A percentile compares a stretch with the other conserved stretches of the same genome.
These are phyloP conservation scores for Rhizoglyphus robini DNA, from an alignment of 1,140 invertebrate genomes.

Conservation along the genomic window DNA sequence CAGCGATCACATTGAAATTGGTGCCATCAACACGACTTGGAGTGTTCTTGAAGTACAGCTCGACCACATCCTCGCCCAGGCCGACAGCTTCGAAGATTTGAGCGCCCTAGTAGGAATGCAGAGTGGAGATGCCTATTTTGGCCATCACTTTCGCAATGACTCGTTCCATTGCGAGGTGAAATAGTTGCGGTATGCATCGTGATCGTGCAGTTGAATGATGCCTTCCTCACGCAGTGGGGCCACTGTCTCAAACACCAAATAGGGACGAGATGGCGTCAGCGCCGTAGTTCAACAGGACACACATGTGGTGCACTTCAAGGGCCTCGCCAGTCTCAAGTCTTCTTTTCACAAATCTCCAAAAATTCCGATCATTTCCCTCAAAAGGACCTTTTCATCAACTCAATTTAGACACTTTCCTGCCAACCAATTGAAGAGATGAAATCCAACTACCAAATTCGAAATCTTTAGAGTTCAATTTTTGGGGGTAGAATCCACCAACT, in stretches of 20 bases:
- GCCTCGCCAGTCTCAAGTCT: constrained; percentile 85
- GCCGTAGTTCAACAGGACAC: constrained; percentile 86
- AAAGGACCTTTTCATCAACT: too few relatives aligned
- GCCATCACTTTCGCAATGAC: constrained; percentile 80
- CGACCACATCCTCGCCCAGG: constrained; percentile 73
- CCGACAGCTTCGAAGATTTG: constrained; percentile 99
- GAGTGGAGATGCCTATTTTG: constrained; percentile 98
- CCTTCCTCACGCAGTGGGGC: constrained; percentile 62
- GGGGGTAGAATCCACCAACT: too few relatives aligned
- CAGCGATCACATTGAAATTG: constrained; percentile 71
- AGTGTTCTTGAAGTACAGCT: constrained; percentile 90
- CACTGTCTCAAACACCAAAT: constrained; percentile 86
- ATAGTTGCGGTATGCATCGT: constrained; percentile 68
- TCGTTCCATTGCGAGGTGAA: constrained; percentile 54
- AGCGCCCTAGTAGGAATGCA: constrained; percentile 98
- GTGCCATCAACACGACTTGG: constrained; percentile 88
- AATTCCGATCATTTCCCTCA: too few relatives aligned
- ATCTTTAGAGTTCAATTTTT: too few relatives aligned
- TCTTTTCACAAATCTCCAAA: constrained; percentile 90
- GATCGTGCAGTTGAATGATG: constrained; percentile 64
- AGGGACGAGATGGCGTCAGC: constrained; percentile 95
- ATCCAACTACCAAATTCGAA: too few relatives aligned
- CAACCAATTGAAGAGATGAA: too few relatives aligned
- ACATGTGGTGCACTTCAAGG: constrained; percentile 91
- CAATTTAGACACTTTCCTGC: too few relatives aligned